phyloP scores from a whole-genome alignment of 2,113 vertebrate species.

The Hiodon alosoides region DNA sequence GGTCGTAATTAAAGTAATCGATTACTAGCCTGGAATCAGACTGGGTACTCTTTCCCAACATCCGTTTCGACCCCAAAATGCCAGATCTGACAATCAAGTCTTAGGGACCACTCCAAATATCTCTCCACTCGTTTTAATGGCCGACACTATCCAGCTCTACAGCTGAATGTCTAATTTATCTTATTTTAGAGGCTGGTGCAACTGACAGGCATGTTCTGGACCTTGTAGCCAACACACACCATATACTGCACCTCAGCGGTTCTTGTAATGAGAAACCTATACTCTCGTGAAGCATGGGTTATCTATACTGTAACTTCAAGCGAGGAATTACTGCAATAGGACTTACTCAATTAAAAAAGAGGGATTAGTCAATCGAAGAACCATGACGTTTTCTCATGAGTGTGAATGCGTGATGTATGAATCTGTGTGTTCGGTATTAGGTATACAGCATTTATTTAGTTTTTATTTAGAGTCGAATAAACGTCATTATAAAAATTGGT shows the following conservation, averaged over 20 bases:
- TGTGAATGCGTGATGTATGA: too few species aligned
- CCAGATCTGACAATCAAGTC: conserved; percentile 10
- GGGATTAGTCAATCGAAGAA: too few species aligned
- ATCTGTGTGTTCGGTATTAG: too few species aligned
- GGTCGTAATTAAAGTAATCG: neutral
- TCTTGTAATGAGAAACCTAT: conserved; percentile 4
- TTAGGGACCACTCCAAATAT: conserved; percentile 16
- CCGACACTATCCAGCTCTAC: conserved; percentile 1
- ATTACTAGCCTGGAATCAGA: neutral
- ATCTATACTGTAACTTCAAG: conserved; percentile 10
- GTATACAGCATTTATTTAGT: too few species aligned
- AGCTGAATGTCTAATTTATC: conserved; percentile 22
- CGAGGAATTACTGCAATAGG: neutral
- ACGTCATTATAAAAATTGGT: too few species aligned
- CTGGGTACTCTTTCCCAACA: neutral
- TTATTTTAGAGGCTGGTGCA: conserved; percentile 12
- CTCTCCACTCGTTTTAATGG: conserved; percentile 19
- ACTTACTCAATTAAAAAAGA: too few species aligned
- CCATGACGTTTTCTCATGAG: too few species aligned
- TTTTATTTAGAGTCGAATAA: too few species aligned
- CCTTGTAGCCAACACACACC: conserved; percentile 7
- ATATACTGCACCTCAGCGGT: conserved; percentile 10
- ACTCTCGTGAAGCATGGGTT: conserved; percentile 6
- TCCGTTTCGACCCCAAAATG: conserved; percentile 11
- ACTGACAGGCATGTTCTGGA: conserved; percentile 11